phyloP scores from a whole-genome alignment of 1,140 invertebrate genomes.

The Apis florea region DNA sequence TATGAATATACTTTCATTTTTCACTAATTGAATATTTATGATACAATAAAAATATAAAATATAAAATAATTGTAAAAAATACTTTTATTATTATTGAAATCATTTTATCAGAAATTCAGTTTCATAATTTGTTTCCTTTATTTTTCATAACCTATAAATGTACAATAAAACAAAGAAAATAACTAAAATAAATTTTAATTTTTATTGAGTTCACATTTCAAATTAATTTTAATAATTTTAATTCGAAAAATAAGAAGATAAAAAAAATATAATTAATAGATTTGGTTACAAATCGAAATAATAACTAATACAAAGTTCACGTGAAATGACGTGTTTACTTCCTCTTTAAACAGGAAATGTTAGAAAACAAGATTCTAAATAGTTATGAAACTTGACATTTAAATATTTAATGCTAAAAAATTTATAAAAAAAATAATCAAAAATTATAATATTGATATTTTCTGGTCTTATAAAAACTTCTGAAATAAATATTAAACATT shows the following conservation, averaged over 20 bases:
- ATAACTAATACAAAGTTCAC: slow-evolving; percentile 1
- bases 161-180: not conserved
- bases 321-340: slow-evolving; percentile 5
- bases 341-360: not conserved
- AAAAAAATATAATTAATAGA: not conserved
- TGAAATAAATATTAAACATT: too few relatives aligned
- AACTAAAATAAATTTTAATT: not conserved
- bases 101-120: not conserved
- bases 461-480: too few relatives aligned
- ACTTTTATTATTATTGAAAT: not conserved
- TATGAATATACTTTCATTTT: not conserved
- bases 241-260: not conserved
- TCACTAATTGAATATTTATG: not conserved
- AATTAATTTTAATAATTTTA: too few relatives aligned
- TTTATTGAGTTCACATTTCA: not conserved
- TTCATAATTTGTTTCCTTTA: too few relatives aligned
- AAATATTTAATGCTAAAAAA: not conserved
- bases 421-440: not conserved
- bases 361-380: not conserved
- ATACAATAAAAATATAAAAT: not conserved
- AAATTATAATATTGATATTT: too few relatives aligned
- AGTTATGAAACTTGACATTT: not conserved
- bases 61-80: not conserved
- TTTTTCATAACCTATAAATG: not conserved
- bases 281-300: not conserved